These are phyloP conservation scores for Linepithema humile DNA, from an alignment of 1,140 invertebrate species.

Conservation along the genomic window DNA sequence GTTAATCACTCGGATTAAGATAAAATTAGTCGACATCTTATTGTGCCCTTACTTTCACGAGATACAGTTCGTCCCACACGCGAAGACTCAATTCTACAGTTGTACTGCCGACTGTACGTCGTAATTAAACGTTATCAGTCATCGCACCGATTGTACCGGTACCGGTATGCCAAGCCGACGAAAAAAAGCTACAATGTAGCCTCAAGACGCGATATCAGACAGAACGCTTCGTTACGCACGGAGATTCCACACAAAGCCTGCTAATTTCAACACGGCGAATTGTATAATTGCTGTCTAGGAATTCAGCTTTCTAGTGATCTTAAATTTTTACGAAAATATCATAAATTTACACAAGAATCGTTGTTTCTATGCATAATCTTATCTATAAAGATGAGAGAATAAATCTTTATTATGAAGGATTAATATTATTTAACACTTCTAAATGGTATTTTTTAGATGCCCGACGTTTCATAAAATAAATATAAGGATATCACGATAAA, in stretches of 20 bases:
- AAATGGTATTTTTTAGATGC: not conserved
- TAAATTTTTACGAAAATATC: not conserved
- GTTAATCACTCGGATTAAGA: not conserved
- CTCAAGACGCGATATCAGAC: conserved; percentile 51
- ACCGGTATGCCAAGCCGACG: conserved; percentile 57
- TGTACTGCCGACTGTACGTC: conserved; percentile 34
- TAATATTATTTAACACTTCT: not conserved
- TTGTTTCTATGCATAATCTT: not conserved
- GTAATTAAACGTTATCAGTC: conserved; percentile 72
- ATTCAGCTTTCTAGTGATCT: conserved; percentile 46
- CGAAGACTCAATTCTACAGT: conserved; percentile 30
- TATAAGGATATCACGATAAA: not conserved
- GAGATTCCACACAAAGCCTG: conserved; percentile 57
- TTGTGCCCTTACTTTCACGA: not conserved
- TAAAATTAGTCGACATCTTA: not conserved
- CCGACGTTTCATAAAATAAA: not conserved
- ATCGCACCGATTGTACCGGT: conserved; percentile 69
- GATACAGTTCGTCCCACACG: conserved; percentile 33
- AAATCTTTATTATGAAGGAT: not conserved
- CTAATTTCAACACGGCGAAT: conserved; percentile 43
- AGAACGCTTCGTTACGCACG: conserved; percentile 47
- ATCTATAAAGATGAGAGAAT: not conserved
- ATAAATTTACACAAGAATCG: conserved; percentile 6
- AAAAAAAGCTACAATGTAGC: conserved; percentile 58
- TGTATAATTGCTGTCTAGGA: conserved; percentile 57